These are phyloP conservation scores for Picathartes gymnocephalus DNA, from an alignment of 2,113 vertebrate genomes.

Conservation along the genomic window DNA sequence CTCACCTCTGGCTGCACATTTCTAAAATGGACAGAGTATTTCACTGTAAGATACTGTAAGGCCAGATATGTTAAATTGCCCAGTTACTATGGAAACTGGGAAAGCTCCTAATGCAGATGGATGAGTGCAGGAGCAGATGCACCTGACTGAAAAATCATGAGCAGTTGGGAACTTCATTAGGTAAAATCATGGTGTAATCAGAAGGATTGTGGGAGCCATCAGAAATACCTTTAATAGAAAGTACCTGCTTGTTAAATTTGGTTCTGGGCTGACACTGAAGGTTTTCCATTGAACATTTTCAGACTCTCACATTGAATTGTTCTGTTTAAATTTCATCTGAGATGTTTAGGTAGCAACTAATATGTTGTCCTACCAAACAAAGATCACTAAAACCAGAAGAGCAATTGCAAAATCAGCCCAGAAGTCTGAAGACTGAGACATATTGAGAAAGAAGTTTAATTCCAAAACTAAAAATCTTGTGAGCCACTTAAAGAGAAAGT, in stretches of 20 bases:
- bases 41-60: background rate
- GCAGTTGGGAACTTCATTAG: background rate
- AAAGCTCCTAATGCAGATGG: conserved; percentile 43
- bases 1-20: background rate
- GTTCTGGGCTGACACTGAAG: background rate
- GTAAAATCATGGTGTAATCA: background rate
- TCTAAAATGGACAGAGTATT: background rate
- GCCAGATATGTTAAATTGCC: background rate
- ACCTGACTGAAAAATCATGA: background rate
- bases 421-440: background rate
- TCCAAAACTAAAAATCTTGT: background rate
- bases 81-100: conserved; percentile 23
- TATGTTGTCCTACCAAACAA: background rate
- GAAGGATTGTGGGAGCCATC: background rate
- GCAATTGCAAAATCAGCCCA: background rate
- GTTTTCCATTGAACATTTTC: background rate
- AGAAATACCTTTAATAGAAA: background rate
- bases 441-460: background rate
- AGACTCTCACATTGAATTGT: background rate
- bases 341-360: background rate
- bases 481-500: background rate
- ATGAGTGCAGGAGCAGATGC: background rate
- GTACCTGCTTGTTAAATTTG: background rate
- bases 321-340: background rate
- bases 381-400: background rate